Percentiles rank a stretch among this genome's conserved stretches.
phyloP scores from a whole-genome alignment of 2,113 vertebrate species.

The Ailurus styani region DNA sequence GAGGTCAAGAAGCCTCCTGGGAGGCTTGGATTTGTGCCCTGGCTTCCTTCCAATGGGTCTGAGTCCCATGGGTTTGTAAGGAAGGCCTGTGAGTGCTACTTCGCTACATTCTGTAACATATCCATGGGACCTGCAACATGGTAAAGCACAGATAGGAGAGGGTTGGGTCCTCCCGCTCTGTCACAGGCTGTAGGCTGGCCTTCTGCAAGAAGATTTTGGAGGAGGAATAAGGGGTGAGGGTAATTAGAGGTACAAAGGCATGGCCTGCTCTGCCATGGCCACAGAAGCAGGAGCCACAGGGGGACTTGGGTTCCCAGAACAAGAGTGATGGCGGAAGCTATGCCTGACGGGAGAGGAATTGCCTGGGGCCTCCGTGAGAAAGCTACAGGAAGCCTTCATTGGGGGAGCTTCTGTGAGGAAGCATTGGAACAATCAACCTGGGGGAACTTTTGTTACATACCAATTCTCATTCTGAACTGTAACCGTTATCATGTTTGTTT shows the following conservation, averaged over 20 bases:
- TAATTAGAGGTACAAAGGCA: not conserved
- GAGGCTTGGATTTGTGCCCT: not conserved
- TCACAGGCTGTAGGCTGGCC: not conserved
- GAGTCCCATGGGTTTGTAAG: not conserved
- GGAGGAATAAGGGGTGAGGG: not conserved
- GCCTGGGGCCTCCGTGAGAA: not conserved
- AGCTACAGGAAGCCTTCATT: no score
- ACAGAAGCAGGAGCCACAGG: not conserved
- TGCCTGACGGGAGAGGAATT: not conserved
- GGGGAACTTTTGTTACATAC: not conserved
- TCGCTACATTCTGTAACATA: not conserved
- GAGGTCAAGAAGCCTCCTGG: not conserved
- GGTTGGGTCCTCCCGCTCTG: not conserved
- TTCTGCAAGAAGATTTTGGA: not conserved
- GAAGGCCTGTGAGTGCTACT: not conserved
- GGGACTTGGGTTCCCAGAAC: not conserved
- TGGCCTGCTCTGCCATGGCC: fast-evolving
- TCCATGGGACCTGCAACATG: not conserved
- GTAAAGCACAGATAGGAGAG: not conserved
- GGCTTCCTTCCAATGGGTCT: not conserved
- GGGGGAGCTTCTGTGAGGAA: not conserved
- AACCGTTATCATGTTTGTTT: not conserved
- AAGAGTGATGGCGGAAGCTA: not conserved
- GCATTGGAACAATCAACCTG: no score
- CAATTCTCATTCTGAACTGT: not conserved